Evolutionary conservation across 2,888 invertebrate genomes (phyloP), one percentile per base, ranked within the genome.

Genomic region (Heteromurus nitidus): DNA sequence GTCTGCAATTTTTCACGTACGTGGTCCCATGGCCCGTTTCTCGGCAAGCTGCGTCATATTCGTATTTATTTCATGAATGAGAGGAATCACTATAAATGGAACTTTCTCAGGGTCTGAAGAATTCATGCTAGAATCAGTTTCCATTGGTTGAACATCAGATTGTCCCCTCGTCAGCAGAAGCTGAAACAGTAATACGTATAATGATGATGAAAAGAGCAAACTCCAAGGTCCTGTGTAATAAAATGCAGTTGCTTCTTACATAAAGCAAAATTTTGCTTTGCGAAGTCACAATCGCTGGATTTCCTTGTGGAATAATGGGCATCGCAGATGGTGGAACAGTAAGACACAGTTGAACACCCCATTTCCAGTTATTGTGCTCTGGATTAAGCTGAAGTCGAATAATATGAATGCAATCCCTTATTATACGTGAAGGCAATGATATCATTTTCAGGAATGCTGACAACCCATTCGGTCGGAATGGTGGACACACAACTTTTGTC

Each of bases 281-380:
- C 87, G 94, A 94, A 85, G 95, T 93, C 80, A 96, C 91, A 87
- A 97, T 94, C 65, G 95, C 96, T 26, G 96, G 93, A 90, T 94
- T 95, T 9, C 97, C 97, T 72, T 94, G 94, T n/a, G 97, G 96
- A 86, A 96, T 94, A 87, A 97, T 95, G 70, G 94, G 95, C 30
- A 93, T 92, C 18, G 94, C 93, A 47, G 95, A 94, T 0, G 97
- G 97, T 80, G 98, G 97, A 87, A 97, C 95, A 76, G 97, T 93
- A 88, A 98, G 92, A 90, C 97, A 96, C 93, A 96, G 95, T 89
- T 96, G 96, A 77, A 97, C 94, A 60, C 93, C 92, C 98, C 98
- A 98, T 88, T 95, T 95, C 86, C 94, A 91, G 72, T 92, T 93
- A 82, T 91, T 91, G 77, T 92, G 92, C 82, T 92, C 92, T 11